These are phyloP conservation scores for Tipula lateralis DNA, from an alignment of 2,888 invertebrate species.

Conservation along the genomic window DNA sequence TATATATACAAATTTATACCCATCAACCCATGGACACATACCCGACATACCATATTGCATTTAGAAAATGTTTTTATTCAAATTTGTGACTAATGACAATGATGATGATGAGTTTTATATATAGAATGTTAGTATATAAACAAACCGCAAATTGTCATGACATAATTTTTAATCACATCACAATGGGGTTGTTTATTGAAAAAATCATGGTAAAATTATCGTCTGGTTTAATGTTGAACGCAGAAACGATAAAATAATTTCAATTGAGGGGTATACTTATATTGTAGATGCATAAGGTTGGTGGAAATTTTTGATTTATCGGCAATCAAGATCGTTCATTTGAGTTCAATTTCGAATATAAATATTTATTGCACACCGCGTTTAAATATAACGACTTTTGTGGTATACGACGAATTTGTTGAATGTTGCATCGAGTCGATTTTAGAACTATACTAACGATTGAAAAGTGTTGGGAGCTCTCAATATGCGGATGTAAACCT, in stretches of 20 bases:
- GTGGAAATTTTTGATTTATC: too few relatives aligned
- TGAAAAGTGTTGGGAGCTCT: too few relatives aligned
- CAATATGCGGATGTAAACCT: too few relatives aligned
- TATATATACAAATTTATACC: background rate
- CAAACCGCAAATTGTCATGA: background rate
- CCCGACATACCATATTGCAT: background rate
- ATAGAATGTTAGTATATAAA: too few relatives aligned
- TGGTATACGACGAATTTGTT: too few relatives aligned
- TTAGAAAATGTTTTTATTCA: background rate
- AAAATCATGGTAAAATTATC: background rate
- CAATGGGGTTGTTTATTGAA: background rate
- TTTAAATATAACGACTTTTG: too few relatives aligned
- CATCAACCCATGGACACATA: background rate
- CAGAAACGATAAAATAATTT: background rate
- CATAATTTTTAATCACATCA: constrained; percentile 11
- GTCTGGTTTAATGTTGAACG: background rate
- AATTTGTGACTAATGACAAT: background rate
- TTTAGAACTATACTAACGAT: too few relatives aligned
- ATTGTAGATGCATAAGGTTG: background rate
- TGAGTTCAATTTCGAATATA: too few relatives aligned
- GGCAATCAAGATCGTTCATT: background rate
- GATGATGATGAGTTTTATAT: constrained; percentile 12
- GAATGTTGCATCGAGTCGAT: too few relatives aligned
- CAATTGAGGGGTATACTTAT: background rate
- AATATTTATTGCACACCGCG: too few relatives aligned